Conservation (phyloP, 2,797 vertebrate genomes). For the Anolis apletophallus region DNA sequence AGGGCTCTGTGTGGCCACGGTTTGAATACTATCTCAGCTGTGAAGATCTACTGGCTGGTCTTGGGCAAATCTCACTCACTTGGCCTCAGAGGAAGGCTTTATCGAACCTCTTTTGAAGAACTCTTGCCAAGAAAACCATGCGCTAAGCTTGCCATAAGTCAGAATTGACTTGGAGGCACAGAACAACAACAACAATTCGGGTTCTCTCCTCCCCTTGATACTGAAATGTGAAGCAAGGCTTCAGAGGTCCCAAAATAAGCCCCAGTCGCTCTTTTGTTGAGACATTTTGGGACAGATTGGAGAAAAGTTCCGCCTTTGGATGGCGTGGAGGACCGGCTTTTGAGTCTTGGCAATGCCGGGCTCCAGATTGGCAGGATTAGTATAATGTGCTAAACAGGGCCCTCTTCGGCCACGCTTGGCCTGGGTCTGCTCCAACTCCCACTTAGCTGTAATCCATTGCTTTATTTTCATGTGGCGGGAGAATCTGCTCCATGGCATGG, state of each 20-base stretch:
- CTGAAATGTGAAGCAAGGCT: not conserved
- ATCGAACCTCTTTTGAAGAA: no score
- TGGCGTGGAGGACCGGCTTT: not conserved
- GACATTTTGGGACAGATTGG: not conserved
- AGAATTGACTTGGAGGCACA: no score
- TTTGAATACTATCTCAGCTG: no score
- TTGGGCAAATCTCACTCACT: no score
- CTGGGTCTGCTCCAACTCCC: constrained; percentile 1
- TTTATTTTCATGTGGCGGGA: constrained; percentile 36
- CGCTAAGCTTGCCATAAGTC: no score
- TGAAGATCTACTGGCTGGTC: no score
- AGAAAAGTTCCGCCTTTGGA: constrained; percentile 18
- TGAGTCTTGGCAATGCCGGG: not conserved
- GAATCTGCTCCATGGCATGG: constrained; percentile 15
- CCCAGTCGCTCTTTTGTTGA: not conserved
- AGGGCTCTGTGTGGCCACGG: no score
- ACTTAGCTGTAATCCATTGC: constrained; percentile 11
- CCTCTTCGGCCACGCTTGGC: not conserved
- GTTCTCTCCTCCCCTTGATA: not conserved
- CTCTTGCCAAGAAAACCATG: no score
- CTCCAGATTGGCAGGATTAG: constrained; percentile 34
- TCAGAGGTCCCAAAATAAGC: not conserved
- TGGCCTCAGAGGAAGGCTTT: no score
- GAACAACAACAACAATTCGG: not conserved
- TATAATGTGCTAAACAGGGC: constrained; percentile 10